Evolutionary conservation across 2,113 vertebrate species (phyloP), one percentile per base, ranked within the genome.

Genomic region (Plotosus lineatus): DNA sequence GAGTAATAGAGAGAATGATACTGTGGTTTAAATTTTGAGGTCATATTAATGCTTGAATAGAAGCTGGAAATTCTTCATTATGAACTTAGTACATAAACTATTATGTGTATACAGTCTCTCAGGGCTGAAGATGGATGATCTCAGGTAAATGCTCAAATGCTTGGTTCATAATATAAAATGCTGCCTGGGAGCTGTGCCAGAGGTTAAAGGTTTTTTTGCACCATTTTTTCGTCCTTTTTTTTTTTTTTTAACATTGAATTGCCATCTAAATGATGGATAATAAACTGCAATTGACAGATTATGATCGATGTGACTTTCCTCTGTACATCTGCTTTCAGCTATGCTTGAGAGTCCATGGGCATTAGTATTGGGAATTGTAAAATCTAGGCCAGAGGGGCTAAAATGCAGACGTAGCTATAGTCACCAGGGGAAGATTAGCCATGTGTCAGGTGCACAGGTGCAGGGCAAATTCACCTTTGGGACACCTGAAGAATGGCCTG

Each of bases 1-100:
- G 44, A 76, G 4, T 66, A 53, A 73, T 58, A 86, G 77, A 80
- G 83, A 84, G 60, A 69, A 83, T 85, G 74, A 83, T 53, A 65
- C 74, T 83, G 82, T 82, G 85, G 86, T 90, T 90, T 90, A 87
- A 85, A 88, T 87, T 85, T 88, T 86, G 77, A 91, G 83, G 80
- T 86, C 85, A 81, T 75, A 86, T 90, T 88, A 87, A 85, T 84
- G 87, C 83, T 77, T 28, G 86, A 82, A 89, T 80, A 58, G 65
- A 77, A 83, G 55, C 75, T 48, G 55, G 68, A 74, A 83, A 73
- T 77, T 68, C 36, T 28, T 40, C 56, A 74, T 87, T 85, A 86
- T 80, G 40, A 77, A 71, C 42, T 46, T 66, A 48, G 26, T 79
- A 2, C 17, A 72, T 51, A 77, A 79, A 82, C 10, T 53, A 26